Conservation (phyloP, 35 echinoderm and acorn worm species). For the Patiria miniata region DNA sequence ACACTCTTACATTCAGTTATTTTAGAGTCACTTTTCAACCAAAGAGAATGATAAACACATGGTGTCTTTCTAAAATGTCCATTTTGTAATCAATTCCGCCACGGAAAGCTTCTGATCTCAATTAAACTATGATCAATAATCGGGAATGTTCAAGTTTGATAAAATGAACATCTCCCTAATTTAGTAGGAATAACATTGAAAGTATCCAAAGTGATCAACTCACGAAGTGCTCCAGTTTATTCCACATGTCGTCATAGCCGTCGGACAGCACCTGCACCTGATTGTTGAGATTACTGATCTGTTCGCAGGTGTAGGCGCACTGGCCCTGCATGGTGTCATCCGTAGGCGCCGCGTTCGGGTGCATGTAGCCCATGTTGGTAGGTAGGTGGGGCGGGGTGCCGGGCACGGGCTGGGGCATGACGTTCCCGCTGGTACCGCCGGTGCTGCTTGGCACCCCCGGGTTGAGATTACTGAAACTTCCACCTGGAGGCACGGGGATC, state of each 20-base stretch:
- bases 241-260: conserved; percentile 26
- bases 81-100: no score
- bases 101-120: no score
- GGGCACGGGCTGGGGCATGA: neutral
- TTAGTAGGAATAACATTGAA: no score
- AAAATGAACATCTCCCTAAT: no score
- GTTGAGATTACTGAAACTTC: conserved; percentile 8
- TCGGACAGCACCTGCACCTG: conserved; percentile 42
- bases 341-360: conserved; percentile 27
- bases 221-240: conserved; percentile 52
- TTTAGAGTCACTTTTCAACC: no score
- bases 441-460: neutral
- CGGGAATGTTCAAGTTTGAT: no score
- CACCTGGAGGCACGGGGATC: neutral
- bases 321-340: neutral
- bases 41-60: no score
- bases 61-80: no score
- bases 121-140: no score
- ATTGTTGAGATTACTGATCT: conserved; percentile 36
- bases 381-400: neutral
- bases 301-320: conserved; percentile 57
- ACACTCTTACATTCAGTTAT: no score
- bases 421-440: neutral
- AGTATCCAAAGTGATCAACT: neutral
- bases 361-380: neutral